Evolutionary conservation across 37 sponge, comb jelly and placozoan species (phyloP), one percentile per base, ranked within the genome.

Genomic region (Ianthella basta): DNA sequence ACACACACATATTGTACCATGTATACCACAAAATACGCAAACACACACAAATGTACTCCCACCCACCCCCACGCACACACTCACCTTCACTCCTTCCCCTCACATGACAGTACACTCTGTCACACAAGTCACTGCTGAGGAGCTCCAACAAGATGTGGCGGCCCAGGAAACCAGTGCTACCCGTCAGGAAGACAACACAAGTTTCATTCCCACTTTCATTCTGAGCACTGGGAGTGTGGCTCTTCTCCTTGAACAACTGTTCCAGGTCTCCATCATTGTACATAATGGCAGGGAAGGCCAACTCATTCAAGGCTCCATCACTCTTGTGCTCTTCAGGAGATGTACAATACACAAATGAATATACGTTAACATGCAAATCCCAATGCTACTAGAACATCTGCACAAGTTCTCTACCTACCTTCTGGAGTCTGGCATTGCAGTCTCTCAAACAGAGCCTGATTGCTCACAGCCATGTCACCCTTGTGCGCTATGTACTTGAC

Each of bases 141-240:
- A 89, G 75, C 29, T 72, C 65, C 60, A 63, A 55, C 34, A 89
- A 74, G 37, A 89, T 89, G 40, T 82, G 84, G 39, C 74, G 53
- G 0, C 89, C 89, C 2, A 89, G 85, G 53, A 89, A 89, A 0
- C 89, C 89, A 79, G 81, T 80, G 25, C 59, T 25, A 27, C 89
- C 89, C 6, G 89, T 89, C 34, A 89, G 38, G 0, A 89, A 39
- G 15, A 89, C 83, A 19, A 16, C 1, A 4, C 38, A 14, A 2
- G 40, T 37, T 40, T 38, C 68, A 34, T 40, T 34, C 29, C 56
- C 60, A 80, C 56, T 80, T 80, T 30, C 70, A 69, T 1, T 6
- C 19, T 69, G 29, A 30, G 27, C 29, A 32, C 34, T 69, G 70
- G 70, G 70, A 69, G 34, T 35, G 35, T 27, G 34, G 6, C 34